Conservation (phyloP, 2,113 vertebrate genomes). For the Cebus imitator region DNA sequence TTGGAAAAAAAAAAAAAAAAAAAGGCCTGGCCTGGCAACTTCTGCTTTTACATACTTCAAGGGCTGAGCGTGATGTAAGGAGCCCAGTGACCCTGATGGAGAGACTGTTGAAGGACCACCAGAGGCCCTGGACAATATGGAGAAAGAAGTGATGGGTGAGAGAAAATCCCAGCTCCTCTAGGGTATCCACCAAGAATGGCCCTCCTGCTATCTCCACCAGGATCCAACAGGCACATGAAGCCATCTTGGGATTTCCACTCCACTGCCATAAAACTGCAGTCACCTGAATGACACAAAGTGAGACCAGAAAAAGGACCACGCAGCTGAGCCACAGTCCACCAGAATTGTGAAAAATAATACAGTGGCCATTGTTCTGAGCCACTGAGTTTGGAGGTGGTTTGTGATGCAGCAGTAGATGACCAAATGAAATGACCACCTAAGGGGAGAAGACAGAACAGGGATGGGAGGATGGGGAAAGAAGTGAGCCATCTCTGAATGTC, state of each 20-base stretch:
- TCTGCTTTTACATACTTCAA: not conserved
- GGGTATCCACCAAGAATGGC: not conserved
- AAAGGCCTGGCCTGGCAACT: not conserved
- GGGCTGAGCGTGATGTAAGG: not conserved
- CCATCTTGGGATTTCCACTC: not conserved
- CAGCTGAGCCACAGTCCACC: not conserved
- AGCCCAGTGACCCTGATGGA: not conserved
- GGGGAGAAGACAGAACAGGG: not conserved
- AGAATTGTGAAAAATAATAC: not conserved
- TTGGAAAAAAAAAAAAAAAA: no score
- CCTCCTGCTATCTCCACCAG: not conserved
- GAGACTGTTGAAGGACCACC: not conserved
- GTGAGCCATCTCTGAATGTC: not conserved
- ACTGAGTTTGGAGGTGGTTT: not conserved
- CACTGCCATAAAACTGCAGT: not conserved
- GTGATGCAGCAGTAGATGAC: not conserved
- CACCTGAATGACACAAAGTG: not conserved
- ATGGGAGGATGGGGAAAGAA: not conserved
- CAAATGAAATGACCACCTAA: not conserved
- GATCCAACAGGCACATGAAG: not conserved
- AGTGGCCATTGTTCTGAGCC: not conserved
- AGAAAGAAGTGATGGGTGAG: not conserved
- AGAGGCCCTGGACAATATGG: not conserved
- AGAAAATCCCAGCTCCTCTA: not conserved
- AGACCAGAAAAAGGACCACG: not conserved